Evolutionary conservation across 1,140 invertebrate genomes (phyloP).

Genomic region (Drosophila elegans): DNA sequence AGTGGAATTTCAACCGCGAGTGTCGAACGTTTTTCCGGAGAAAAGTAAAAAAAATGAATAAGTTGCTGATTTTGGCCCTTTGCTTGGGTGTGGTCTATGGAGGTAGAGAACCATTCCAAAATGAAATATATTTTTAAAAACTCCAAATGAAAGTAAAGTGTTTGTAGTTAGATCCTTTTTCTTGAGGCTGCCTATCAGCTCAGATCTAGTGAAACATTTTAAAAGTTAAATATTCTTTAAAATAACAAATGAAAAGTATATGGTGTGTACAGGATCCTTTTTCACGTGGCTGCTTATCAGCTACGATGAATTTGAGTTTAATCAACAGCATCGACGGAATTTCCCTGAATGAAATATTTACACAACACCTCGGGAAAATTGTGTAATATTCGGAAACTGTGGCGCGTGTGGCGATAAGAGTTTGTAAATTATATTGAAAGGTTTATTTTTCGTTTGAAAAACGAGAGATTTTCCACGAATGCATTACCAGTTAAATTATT

Average conservation of each 20-base stretch:
- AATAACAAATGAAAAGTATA: background rate
- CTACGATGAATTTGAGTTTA: slow-evolving; percentile 2
- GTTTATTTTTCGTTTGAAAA: background rate
- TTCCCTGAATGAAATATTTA: slow-evolving; percentile 59
- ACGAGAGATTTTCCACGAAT: too few species aligned
- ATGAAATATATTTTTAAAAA: background rate
- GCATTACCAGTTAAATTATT: too few species aligned
- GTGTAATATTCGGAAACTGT: slow-evolving; percentile 48
- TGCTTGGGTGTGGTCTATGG: slow-evolving; percentile 72
- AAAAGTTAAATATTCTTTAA: background rate
- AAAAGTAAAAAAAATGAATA: slow-evolving; percentile 64
- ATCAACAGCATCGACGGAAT: slow-evolving; percentile 6
- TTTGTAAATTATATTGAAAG: background rate
- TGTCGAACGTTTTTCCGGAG: slow-evolving; percentile 53
- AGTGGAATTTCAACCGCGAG: slow-evolving; percentile 60
- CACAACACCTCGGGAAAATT: slow-evolving; percentile 44
- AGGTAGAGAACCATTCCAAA: slow-evolving; percentile 62
- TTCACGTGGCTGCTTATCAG: too few species aligned
- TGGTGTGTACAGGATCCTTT: background rate
- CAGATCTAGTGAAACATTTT: slow-evolving; percentile 55
- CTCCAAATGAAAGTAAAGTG: background rate
- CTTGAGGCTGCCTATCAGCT: background rate
- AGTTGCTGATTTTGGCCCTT: slow-evolving; percentile 67
- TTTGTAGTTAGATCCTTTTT: background rate
- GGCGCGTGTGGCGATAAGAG: slow-evolving; percentile 24